Evolutionary conservation across 2,797 vertebrate species (phyloP).

Genomic region (Poliocrania exsul): DNA sequence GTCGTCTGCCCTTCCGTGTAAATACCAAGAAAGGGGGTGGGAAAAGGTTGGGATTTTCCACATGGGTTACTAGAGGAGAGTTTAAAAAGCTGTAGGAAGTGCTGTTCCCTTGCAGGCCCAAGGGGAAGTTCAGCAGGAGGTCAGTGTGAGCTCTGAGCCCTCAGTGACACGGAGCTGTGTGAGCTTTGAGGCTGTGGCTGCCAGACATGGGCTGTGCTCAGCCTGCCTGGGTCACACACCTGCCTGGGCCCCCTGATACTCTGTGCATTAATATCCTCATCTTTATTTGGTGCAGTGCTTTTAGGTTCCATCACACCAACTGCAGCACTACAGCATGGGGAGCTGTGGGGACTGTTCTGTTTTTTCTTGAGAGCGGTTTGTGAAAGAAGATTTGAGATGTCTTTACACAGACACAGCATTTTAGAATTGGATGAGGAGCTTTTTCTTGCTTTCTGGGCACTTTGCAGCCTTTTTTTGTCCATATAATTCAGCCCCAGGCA

Average conservation of each 20-base stretch:
- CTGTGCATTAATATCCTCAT: neutral
- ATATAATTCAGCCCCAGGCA: neutral
- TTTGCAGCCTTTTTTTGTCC: neutral
- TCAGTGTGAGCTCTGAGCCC: neutral
- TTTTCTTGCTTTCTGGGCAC: neutral
- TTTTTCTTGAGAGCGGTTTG: neutral
- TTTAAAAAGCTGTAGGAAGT: neutral
- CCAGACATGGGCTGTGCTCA: accelerated
- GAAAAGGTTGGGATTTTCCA: neutral
- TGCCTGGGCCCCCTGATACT: accelerated
- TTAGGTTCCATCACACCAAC: neutral
- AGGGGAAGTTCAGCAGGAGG: neutral
- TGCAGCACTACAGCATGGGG: neutral
- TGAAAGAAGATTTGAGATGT: neutral
- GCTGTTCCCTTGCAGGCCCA: neutral
- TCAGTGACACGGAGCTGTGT: neutral
- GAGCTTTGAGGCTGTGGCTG: neutral
- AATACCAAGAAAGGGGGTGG: neutral
- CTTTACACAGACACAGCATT: neutral
- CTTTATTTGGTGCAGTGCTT: neutral
- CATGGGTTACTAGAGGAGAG: neutral
- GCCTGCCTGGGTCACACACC: neutral
- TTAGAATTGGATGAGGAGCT: neutral
- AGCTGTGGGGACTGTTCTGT: neutral
- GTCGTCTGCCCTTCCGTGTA: neutral